Base-by-base conservation (phyloP, 2,797 vertebrate species). In the Protosalanx chinensis region DNA sequence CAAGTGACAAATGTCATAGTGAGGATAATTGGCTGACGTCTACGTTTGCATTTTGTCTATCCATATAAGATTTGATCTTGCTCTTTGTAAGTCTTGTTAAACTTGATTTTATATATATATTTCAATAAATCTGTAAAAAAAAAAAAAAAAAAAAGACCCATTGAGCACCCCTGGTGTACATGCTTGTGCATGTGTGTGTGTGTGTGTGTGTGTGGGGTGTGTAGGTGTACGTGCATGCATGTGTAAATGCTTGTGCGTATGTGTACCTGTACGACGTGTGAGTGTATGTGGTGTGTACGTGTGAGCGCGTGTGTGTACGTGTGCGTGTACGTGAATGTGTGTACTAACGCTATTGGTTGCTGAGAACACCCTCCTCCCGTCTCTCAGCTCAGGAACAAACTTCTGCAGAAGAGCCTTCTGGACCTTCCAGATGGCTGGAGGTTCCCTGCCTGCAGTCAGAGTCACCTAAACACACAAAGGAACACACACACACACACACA, bases 401-500 rank as follows among this genome's bases (percentile, higher is more conserved):
- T 99, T 99, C 83, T 99, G 98, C 84, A 99, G 91, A 85, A 99
- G 90, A 86, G 98, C 98, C 85, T 99, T 99, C 82, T 99, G 98
- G 63, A 99, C 98, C 87, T 99, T 99, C 98, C 98, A 99, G 85
- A 99, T 98, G 83, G 97, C 97, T 77, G 98, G 98, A 71, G 98
- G 97, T 79, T 99, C 97, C 78, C 85, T 94, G 73, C 98, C 98
- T 46, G 87, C 88, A 89, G 87, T 93, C 91, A 99, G 91, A 67
- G 95, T 95, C 85, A 93, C 90, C 98, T 99, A 79, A 51, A 84
- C 23, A 66, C 58, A 78, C 64, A 46, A 92, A 72, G 64, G 73
- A 15, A 71, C 70, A 76, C 58, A 75, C 67, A 83, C 7, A 60
- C 59, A 41, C 35, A 62, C 73, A 75, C 72, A 79, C 65, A 76